Evolutionary conservation across 2,888 invertebrate species (phyloP), one percentile per base, ranked within the genome.

Genomic region (Morpho deidamia): DNA sequence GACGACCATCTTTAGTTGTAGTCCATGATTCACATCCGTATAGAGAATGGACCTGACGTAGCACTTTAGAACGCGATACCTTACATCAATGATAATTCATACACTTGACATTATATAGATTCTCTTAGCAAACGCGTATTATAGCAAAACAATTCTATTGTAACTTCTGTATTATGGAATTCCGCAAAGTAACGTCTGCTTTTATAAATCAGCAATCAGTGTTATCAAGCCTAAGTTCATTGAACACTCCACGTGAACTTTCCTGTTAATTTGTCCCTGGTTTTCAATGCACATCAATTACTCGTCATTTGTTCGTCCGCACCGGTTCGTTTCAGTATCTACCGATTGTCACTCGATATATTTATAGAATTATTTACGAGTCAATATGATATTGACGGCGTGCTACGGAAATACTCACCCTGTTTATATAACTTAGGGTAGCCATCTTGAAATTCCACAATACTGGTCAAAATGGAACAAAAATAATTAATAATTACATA

Each of bases 261-360:
- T 41, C 42, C 45, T 34, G 14, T 46, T 55, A 61, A 61, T 58
- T 61, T 39, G 56, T 59, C 70, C 70, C 60, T 71, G 67, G 66
- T 64, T 72, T 71, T 66, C 72, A 77, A 76, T 77, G 73, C 72
- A 68, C 69, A 72, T 69, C 76, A 79, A 79, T 60, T 58, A 55
- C 38, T 76, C 75, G 70, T 53, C 53, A 51, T 58, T 58, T 47
- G 53, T 47, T 12, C 41, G 39, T 56, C 53, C 12, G 39, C 38
- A 54, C 55, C 34, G 51, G 50, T 55, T 59, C 49, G 53, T 34
- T 45, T 53, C 56, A 51, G 58, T 58, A 55, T 53, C 44, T 51
- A 44, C 39, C 48, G 69, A 71, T 71, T 65, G 68, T 52, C 61
- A 60, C 68, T 61, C 60, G 69, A 69, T 71, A 64, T 68, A 44